phyloP scores from a whole-genome alignment of 2,797 vertebrate species.

The Oreochromis grahami region DNA sequence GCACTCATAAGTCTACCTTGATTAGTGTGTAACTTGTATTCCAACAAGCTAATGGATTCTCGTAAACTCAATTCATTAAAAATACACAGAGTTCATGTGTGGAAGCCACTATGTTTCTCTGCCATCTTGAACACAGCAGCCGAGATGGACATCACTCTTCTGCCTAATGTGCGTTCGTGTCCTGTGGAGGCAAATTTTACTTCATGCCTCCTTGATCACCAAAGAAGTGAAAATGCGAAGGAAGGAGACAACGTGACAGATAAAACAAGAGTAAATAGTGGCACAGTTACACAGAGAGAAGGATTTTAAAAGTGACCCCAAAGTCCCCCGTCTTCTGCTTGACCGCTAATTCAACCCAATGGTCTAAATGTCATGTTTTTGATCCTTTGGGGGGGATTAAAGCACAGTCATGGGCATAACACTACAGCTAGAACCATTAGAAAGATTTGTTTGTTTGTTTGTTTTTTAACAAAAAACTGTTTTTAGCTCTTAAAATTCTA shows the following conservation, averaged over 20 bases:
- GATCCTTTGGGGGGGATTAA: not conserved
- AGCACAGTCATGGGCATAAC: not conserved
- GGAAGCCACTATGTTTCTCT: not conserved
- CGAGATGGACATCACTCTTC: fast-evolving
- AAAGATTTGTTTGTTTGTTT: not conserved
- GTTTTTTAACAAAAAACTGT: not conserved
- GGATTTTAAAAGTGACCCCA: not conserved
- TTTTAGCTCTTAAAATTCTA: not conserved
- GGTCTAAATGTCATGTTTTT: not conserved
- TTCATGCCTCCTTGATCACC: not conserved
- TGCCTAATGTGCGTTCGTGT: fast-evolving
- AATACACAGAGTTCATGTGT: not conserved
- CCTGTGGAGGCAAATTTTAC: not conserved
- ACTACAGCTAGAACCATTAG: not conserved
- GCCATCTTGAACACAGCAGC: not conserved
- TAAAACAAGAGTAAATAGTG: not conserved
- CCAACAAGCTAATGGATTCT: not conserved
- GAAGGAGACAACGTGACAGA: not conserved
- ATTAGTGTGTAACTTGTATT: not conserved
- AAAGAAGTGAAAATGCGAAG: not conserved
- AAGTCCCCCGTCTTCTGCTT: not conserved
- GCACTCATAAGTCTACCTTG: not conserved
- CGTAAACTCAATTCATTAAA: not conserved
- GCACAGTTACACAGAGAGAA: not conserved
- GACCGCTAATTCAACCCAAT: not conserved